Percentiles rank a stretch among this genome's conserved stretches.
Conservation (phyloP, 2,113 vertebrate species). For the Cranoglanis bouderius region DNA sequence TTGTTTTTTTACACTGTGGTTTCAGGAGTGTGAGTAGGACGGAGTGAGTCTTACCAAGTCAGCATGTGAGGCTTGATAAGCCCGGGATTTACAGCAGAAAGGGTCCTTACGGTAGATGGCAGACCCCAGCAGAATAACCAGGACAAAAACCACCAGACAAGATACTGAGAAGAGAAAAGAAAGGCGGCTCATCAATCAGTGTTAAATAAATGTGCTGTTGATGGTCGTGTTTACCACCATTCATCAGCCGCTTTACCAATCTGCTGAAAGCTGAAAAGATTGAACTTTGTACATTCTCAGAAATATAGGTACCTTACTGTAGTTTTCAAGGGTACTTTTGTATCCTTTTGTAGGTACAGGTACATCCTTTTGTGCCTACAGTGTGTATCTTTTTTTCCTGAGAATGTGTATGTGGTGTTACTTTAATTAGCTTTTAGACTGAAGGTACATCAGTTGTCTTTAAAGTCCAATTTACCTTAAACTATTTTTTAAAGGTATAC, state of each 20-base stretch:
- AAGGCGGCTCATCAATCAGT: conserved; percentile 25
- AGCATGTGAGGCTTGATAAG: conserved; percentile 74
- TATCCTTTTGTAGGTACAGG: too few relatives aligned
- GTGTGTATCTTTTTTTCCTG: not conserved
- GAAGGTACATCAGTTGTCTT: not conserved
- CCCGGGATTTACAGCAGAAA: conserved; percentile 77
- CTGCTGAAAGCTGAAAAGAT: not conserved
- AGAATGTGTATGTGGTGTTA: not conserved
- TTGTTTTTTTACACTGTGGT: not conserved
- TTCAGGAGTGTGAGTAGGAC: not conserved
- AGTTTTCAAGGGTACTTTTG: not conserved
- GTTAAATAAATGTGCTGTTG: conserved; percentile 19
- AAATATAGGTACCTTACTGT: not conserved
- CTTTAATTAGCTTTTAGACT: not conserved
- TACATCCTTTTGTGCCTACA: too few relatives aligned
- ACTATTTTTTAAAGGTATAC: too few relatives aligned
- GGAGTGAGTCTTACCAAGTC: conserved; percentile 68
- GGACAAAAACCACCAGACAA: conserved; percentile 75
- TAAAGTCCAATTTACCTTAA: not conserved
- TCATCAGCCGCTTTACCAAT: not conserved
- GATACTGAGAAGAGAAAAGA: conserved; percentile 66
- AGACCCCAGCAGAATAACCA: conserved; percentile 76
- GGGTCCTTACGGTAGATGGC: conserved; percentile 76
- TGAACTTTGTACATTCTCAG: not conserved
- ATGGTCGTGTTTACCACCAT: not conserved